Evolutionary conservation across 2,888 invertebrate genomes (phyloP), one percentile per base, ranked within the genome.

Genomic region (Brachylomia viminalis): DNA sequence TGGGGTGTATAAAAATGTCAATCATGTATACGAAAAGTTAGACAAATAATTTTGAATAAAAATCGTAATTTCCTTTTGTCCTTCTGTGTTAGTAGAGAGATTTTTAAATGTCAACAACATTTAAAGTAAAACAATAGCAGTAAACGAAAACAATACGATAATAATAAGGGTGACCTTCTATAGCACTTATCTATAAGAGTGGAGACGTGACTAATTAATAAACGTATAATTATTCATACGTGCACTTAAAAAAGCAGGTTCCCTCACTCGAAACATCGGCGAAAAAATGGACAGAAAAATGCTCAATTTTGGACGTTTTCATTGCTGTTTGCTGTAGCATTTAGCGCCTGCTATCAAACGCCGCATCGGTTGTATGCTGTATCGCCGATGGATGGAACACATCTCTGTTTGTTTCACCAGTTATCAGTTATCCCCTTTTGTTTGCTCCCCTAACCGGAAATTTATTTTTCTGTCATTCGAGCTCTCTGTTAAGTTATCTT

Each of bases 381-480:
- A 94, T 93, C 91, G 93, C 90, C 94, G 93, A 94, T 94, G 94
- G 93, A 94, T 93, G 93, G 91, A 92, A 92, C 92, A 90, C 92
- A 90, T 90, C 92, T 93, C 88, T 95, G 95, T 96, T 95, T 95
- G 87, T 91, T 80, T 90, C 92, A 92, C 94, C 89, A 91, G 93
- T 95, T 95, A 93, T 92, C 92, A 89, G 88, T 88, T 91, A 91
- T 91, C 90, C 92, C 87, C 90, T 92, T 93, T 92, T 96, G 96
- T 96, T 96, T 95, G 92, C 94, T 90, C 79, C 87, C 83, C 92
- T 92, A 94, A 95, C 96, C 95, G 96, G 96, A 96, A 95, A 96
- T 96, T 96, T 95, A 96, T 96, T 96, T 95, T 96, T 95, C 93
- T 96, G 95, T 95, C 95, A 96, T 95, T 95, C 90, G 89, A 86